Evolutionary conservation across 2,113 vertebrate species (phyloP).

Genomic region (Paratilapia polleni): DNA sequence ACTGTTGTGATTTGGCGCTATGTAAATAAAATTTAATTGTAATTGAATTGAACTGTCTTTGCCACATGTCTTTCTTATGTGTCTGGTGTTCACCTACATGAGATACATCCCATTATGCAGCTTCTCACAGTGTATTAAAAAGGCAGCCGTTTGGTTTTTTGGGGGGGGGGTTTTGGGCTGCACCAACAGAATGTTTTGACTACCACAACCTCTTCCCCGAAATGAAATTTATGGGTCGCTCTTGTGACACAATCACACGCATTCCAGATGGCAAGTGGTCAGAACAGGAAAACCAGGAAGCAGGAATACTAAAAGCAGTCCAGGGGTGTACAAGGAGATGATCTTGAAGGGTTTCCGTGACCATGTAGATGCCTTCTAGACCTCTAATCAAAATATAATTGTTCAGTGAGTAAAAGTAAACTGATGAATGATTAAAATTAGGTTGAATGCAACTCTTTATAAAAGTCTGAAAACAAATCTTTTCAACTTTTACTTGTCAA

Average conservation of each 20-base stretch:
- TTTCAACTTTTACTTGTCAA: not conserved
- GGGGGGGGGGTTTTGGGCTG: not conserved
- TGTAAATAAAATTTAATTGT: too few relatives aligned
- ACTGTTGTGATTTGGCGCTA: too few relatives aligned
- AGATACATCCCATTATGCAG: not conserved
- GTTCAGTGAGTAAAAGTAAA: not conserved
- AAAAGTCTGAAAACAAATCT: not conserved
- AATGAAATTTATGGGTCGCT: not conserved
- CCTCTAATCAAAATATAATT: not conserved
- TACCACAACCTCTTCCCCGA: not conserved
- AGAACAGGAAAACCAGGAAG: not conserved
- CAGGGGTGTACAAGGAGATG: not conserved
- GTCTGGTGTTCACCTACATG: not conserved
- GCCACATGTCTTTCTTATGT: not conserved
- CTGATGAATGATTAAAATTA: not conserved
- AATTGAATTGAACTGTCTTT: too few relatives aligned
- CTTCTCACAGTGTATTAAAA: not conserved
- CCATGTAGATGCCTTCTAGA: not conserved
- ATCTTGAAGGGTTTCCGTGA: too few relatives aligned
- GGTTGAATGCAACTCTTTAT: too few relatives aligned
- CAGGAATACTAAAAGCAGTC: too few relatives aligned
- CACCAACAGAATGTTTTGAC: not conserved
- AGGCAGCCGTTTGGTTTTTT: not conserved
- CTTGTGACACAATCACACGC: too few relatives aligned
- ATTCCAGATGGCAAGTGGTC: fast-evolving